Conservation (phyloP, 2,888 invertebrate species). For the Apocheima hispidaria region DNA sequence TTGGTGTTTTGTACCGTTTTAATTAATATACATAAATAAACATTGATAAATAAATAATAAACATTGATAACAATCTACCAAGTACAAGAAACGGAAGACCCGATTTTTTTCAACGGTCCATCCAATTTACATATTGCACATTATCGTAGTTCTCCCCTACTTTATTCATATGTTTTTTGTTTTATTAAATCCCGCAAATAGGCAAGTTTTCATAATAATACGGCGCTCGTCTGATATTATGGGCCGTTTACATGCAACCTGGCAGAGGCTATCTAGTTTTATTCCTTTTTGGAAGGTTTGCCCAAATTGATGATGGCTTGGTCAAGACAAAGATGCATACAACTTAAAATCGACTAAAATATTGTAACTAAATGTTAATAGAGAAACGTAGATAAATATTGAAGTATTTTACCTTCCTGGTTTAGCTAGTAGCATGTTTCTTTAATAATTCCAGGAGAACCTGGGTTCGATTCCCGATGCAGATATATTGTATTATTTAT, state of each 20-base stretch:
- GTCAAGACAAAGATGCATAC: constrained; percentile 11
- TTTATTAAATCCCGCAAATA: constrained; percentile 74
- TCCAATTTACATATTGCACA: constrained; percentile 63
- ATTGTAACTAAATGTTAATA: not conserved
- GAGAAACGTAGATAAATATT: not conserved
- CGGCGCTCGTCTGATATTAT: constrained; percentile 72
- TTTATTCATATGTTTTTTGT: constrained; percentile 67
- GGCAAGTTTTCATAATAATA: constrained; percentile 76
- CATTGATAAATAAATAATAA: constrained; percentile 10
- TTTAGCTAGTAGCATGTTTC: too few species aligned
- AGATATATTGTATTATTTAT: too few species aligned
- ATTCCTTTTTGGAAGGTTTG: constrained; percentile 40
- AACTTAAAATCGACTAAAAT: not conserved
- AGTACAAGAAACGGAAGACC: constrained; percentile 29
- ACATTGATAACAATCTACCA: constrained; percentile 23
- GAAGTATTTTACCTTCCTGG: too few species aligned
- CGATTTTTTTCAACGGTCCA: constrained; percentile 51
- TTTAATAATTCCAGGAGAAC: too few species aligned
- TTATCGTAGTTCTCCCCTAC: constrained; percentile 57
- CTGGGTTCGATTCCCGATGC: too few species aligned
- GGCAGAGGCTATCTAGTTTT: constrained; percentile 47
- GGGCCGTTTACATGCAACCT: constrained; percentile 79
- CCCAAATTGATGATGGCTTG: constrained; percentile 36
- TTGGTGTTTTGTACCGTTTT: too few species aligned
- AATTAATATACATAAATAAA: too few species aligned